phyloP scores from a whole-genome alignment of 1,140 invertebrate species.

The Lamellibrachia luymesi region DNA sequence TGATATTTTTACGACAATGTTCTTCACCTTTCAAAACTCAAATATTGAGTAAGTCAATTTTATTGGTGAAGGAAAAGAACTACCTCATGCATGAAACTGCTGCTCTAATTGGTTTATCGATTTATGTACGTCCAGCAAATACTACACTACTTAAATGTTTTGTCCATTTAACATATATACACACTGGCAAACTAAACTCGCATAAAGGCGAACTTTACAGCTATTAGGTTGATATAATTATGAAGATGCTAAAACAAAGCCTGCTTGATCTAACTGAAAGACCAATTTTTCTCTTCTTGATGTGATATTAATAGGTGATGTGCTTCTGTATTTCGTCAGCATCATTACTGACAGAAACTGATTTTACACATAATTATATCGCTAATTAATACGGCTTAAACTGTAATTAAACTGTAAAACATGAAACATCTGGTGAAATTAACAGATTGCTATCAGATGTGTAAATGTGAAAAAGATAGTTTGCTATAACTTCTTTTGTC shows the following conservation, averaged over 20 bases:
- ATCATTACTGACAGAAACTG: neutral
- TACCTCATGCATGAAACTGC: neutral
- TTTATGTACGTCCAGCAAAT: neutral
- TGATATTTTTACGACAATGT: neutral
- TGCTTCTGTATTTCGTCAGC: neutral
- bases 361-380: neutral
- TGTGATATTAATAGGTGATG: neutral
- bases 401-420: too few relatives aligned
- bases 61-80: neutral
- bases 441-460: neutral
- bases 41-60: neutral
- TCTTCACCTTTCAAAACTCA: neutral
- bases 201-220: neutral
- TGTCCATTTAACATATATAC: neutral
- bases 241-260: neutral
- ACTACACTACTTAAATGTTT: neutral
- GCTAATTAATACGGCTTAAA: neutral
- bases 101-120: neutral
- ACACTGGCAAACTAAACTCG: neutral
- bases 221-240: neutral
- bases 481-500: neutral
- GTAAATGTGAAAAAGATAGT: neutral
- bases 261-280: neutral
- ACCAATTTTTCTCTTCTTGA: neutral
- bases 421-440: neutral